These are phyloP conservation scores for Porites lobata DNA, from an alignment of 92 coral and sea anemone genomes.

Conservation along the genomic window DNA sequence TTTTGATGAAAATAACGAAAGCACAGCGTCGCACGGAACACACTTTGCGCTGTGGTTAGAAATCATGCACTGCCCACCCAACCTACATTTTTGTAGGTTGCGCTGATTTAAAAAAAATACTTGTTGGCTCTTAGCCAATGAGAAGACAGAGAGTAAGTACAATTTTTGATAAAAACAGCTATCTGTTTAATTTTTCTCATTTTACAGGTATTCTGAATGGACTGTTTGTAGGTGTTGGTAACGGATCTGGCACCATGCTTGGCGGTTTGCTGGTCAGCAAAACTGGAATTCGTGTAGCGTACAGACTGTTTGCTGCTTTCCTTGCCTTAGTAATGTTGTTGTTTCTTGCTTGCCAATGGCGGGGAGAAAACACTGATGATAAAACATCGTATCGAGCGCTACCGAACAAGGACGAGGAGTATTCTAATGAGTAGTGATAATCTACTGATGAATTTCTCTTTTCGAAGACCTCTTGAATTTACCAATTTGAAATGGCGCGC, in stretches of 20 bases:
- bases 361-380: background rate
- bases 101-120: too few species aligned
- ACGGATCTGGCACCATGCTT: slow-evolving; percentile 23
- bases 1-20: too few species aligned
- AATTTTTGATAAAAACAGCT: too few species aligned
- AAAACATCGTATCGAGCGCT: slow-evolving; percentile 5
- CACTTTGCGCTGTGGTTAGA: too few species aligned
- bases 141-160: too few species aligned
- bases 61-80: too few species aligned
- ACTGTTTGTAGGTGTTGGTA: slow-evolving; percentile 37
- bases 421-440: background rate
- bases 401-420: background rate
- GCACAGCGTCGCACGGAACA: too few species aligned
- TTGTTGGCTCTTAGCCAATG: too few species aligned
- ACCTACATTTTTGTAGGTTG: too few species aligned
- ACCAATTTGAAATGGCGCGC: too few species aligned
- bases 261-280: slow-evolving; percentile 26
- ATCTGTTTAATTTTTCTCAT: background rate
- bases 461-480: too few species aligned
- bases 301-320: slow-evolving; percentile 35
- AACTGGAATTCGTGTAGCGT: slow-evolving; percentile 8
- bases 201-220: slow-evolving; percentile 37
- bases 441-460: too few species aligned
- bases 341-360: slow-evolving; percentile 29
- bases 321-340: background rate